A percentile compares a stretch with the other conserved stretches of the same genome.
These are phyloP conservation scores for Thryonomys swinderianus DNA, from an alignment of 2,113 vertebrate genomes.

Conservation along the genomic window DNA sequence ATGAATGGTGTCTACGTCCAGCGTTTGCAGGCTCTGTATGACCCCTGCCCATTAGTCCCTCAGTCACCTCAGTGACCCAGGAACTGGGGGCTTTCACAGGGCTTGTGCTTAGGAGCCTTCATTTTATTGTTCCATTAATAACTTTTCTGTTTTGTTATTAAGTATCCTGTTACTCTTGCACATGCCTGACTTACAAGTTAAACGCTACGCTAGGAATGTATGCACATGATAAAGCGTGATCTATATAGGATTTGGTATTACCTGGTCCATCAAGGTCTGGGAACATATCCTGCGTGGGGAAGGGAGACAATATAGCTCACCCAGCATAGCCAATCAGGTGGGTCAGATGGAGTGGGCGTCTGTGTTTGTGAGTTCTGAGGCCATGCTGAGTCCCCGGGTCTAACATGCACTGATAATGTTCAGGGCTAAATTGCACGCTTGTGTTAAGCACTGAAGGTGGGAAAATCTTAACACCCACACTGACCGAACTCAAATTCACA, in stretches of 20 bases:
- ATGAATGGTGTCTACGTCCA: background rate
- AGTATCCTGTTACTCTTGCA: background rate
- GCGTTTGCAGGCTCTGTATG: background rate
- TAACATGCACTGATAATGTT: background rate
- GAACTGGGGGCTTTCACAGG: background rate
- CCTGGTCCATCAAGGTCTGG: too few relatives aligned
- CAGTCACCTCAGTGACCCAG: background rate
- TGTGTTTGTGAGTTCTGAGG: background rate
- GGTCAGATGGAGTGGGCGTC: background rate
- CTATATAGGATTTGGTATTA: background rate
- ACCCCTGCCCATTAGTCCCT: background rate
- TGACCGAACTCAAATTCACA: background rate
- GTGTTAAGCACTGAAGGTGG: background rate
- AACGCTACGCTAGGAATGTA: background rate
- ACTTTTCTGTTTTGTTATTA: background rate
- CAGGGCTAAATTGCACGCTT: background rate
- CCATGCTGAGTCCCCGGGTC: background rate
- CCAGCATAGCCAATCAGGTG: background rate
- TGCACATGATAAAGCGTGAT: background rate
- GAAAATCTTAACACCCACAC: background rate
- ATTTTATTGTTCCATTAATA: background rate
- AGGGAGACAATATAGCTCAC: too few relatives aligned
- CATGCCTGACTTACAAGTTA: background rate
- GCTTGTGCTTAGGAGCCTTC: background rate
- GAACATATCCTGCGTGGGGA: background rate